phyloP scores from a whole-genome alignment of 2,113 vertebrate species.

The Tor tambroides region DNA sequence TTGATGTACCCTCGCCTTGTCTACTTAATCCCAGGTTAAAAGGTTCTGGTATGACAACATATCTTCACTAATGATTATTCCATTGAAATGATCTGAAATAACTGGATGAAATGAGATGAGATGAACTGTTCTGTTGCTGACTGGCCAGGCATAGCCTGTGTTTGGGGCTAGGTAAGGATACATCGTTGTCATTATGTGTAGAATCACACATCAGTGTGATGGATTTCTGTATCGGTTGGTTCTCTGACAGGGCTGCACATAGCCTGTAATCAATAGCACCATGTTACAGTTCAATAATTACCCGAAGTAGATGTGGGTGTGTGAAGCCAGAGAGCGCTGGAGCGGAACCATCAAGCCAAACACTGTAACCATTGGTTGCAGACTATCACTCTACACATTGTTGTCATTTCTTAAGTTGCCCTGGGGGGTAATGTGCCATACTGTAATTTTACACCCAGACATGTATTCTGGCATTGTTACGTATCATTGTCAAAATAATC shows the following conservation, averaged over 20 bases:
- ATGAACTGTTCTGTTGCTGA: not conserved
- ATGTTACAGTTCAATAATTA: conserved; percentile 47
- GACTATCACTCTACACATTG: conserved; percentile 27
- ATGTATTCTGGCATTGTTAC: not conserved
- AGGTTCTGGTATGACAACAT: not conserved
- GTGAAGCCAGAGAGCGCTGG: not conserved
- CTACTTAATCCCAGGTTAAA: not conserved
- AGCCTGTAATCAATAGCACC: conserved; percentile 47
- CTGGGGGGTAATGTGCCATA: not conserved
- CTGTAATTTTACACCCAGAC: conserved; percentile 22
- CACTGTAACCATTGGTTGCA: conserved; percentile 20
- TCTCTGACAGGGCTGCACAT: conserved; percentile 33
- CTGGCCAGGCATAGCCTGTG: not conserved
- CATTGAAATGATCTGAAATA: not conserved
- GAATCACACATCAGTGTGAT: conserved; percentile 37
- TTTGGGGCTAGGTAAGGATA: conserved; percentile 25
- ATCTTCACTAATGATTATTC: not conserved
- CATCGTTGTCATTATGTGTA: conserved; percentile 32
- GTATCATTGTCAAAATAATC: not conserved
- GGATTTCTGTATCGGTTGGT: conserved; percentile 37
- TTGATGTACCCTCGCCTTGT: not conserved
- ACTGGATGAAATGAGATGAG: not conserved
- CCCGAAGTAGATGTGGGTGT: conserved; percentile 28
- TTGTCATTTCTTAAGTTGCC: conserved; percentile 25
- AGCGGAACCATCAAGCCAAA: conserved; percentile 36